Evolutionary conservation across 2,113 vertebrate species (phyloP).

Genomic region (Pycnonotus jocosus): DNA sequence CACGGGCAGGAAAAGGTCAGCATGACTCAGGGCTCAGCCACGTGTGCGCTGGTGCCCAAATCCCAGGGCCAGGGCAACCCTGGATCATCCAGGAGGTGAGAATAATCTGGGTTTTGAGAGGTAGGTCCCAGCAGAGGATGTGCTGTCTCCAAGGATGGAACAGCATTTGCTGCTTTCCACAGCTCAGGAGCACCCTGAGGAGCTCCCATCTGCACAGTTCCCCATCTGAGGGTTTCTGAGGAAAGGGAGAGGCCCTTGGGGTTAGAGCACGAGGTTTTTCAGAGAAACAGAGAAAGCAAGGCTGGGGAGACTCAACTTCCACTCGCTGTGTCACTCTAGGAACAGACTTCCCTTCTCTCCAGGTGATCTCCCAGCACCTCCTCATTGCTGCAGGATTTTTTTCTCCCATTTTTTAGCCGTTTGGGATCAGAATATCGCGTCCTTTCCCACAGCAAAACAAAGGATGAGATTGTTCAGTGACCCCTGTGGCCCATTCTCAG

Average conservation of each 20-base stretch:
- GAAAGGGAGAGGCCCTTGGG: neutral
- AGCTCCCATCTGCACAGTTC: neutral
- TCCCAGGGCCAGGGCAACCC: neutral
- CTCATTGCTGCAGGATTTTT: neutral
- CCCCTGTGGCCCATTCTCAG: neutral
- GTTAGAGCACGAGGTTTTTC: neutral
- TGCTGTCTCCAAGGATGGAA: neutral
- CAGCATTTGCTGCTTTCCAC: rapidly evolving
- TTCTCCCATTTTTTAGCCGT: neutral
- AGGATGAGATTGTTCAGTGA: neutral
- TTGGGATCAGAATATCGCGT: neutral
- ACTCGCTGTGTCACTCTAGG: neutral
- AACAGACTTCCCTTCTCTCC: neutral
- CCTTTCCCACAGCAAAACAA: neutral
- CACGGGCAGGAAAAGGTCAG: neutral
- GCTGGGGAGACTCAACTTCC: neutral
- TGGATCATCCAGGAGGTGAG: neutral
- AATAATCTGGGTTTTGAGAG: neutral
- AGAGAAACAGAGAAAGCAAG: neutral
- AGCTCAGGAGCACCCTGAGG: neutral
- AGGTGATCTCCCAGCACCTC: neutral
- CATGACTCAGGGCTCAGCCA: neutral
- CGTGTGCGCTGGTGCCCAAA: rapidly evolving
- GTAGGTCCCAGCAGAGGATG: neutral
- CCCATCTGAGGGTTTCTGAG: neutral